Conservation (phyloP, 2,113 vertebrate species). For the Nothoprocta perdicaria region DNA sequence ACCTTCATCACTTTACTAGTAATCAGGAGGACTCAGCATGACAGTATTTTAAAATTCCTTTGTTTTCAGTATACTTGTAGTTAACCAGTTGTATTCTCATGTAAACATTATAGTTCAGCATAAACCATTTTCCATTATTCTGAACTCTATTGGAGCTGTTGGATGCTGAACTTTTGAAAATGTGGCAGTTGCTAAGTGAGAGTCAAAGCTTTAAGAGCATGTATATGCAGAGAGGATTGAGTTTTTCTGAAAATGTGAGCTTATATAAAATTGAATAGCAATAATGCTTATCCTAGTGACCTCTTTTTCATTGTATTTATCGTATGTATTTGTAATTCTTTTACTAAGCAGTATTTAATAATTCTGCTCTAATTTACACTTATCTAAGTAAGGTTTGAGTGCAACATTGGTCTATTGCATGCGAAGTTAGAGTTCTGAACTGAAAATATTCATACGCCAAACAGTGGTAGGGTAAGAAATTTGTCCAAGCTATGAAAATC, state of each 20-base stretch:
- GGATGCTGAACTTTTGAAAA: background rate
- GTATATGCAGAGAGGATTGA: background rate
- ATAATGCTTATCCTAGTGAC: background rate
- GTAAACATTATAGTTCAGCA: background rate
- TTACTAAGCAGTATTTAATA: background rate
- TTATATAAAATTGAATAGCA: background rate
- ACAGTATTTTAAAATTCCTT: background rate
- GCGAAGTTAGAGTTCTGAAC: background rate
- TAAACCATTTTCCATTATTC: background rate
- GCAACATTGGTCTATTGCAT: background rate
- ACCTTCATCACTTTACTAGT: background rate
- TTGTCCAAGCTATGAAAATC: background rate
- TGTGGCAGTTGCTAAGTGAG: background rate
- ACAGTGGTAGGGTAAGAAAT: background rate
- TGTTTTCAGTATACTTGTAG: background rate
- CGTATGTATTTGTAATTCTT: background rate
- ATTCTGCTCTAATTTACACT: background rate
- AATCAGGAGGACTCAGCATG: constrained; percentile 9
- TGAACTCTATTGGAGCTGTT: background rate
- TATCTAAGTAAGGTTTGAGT: background rate
- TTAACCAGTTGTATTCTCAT: constrained; percentile 11
- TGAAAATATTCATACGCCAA: background rate
- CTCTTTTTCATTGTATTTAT: background rate
- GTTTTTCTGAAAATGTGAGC: background rate
- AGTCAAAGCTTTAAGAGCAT: background rate